Evolutionary conservation across 53 echinoderm and acorn worm genomes (phyloP).

Genomic region (Paracentrotus lividus): DNA sequence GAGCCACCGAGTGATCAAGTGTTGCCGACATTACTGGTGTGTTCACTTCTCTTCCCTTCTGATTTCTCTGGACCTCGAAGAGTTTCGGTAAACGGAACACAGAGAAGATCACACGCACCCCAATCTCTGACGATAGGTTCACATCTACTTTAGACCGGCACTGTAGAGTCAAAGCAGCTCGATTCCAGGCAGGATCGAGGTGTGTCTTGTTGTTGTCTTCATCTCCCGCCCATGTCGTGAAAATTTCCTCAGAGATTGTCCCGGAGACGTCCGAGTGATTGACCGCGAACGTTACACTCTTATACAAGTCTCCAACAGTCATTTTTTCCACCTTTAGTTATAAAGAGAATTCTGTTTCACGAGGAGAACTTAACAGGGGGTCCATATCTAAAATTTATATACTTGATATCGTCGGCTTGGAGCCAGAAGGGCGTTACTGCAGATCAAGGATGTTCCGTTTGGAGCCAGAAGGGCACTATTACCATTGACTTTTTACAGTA

Average conservation of each 20-base stretch:
- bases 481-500: too few relatives aligned
- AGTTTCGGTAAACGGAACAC: constrained; percentile 35
- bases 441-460: too few relatives aligned
- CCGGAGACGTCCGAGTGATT: background rate
- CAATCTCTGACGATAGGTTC: background rate
- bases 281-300: background rate
- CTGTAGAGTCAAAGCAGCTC: background rate
- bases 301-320: background rate
- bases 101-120: background rate
- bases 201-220: background rate
- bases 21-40: constrained; percentile 29
- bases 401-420: too few relatives aligned
- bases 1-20: background rate
- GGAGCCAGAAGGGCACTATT: too few relatives aligned
- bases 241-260: background rate
- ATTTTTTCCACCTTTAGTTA: constrained; percentile 13
- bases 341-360: too few relatives aligned
- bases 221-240: background rate
- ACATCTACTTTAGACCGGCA: background rate
- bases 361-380: background rate
- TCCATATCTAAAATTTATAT: background rate
- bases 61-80: background rate
- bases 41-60: background rate
- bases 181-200: background rate
- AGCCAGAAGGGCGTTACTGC: too few relatives aligned